These are phyloP conservation scores for Philonicus albiceps DNA, from an alignment of 2,888 invertebrate species.

Conservation along the genomic window DNA sequence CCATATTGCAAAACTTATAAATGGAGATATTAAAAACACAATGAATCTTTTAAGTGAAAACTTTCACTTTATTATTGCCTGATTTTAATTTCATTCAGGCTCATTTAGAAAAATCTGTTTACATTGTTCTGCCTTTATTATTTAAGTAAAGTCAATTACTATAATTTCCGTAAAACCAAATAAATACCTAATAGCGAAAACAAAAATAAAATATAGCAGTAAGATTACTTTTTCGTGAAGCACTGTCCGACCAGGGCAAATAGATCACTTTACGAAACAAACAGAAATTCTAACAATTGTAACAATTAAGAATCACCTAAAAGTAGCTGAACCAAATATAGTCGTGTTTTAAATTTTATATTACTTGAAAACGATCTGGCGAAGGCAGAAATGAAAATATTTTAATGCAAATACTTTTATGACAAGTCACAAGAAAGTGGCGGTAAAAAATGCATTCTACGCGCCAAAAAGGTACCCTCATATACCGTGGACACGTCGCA, in stretches of 20 bases:
- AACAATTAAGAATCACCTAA: background rate
- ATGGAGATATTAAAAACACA: too few species aligned
- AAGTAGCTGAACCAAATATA: background rate
- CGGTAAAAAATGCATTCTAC: conserved; percentile 44
- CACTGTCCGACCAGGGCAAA: background rate
- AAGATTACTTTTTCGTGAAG: background rate
- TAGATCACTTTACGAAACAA: background rate
- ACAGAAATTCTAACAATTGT: background rate
- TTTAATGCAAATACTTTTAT: conserved; percentile 11
- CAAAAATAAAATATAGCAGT: too few species aligned
- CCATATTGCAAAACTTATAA: too few species aligned
- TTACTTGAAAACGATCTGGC: background rate
- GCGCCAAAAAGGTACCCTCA: conserved; percentile 48
- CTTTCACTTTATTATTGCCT: too few species aligned
- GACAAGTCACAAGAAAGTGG: conserved; percentile 30
- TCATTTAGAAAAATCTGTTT: too few species aligned
- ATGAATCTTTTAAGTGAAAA: too few species aligned
- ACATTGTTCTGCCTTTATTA: background rate
- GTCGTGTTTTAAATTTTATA: background rate
- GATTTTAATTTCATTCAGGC: too few species aligned
- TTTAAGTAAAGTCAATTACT: background rate
- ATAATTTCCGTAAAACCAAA: background rate
- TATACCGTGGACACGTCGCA: conserved; percentile 46
- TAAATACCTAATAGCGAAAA: too few species aligned
- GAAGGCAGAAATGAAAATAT: background rate